Evolutionary conservation across 2,888 invertebrate species (phyloP), one percentile per base, ranked within the genome.

Genomic region (Willowsia nigromaculata): DNA sequence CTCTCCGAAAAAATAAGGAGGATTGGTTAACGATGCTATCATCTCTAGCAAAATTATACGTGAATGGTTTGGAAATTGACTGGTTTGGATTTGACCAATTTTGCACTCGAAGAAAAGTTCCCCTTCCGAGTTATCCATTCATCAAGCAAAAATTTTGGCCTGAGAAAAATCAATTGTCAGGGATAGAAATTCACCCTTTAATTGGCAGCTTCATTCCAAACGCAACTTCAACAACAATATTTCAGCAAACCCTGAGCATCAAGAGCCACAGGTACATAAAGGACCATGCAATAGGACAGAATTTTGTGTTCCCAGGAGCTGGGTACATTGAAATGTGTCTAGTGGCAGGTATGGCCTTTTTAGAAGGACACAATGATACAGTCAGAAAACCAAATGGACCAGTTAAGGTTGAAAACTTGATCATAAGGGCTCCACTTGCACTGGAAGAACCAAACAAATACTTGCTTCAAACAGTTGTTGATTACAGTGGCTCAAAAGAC

Each of bases 241-340:
- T 93, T 92, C 74, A 93, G 93, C 40, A 94, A 9, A 13, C 25
- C 0, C 6, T 81, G 22, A 81, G 13, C n/a, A 3, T 40, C 3
- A 33, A 15, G 25, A 5, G 22, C 6, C 25, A 22, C n/a, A 22
- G 37, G 6, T 81, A 33, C 1, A 22, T 81, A 6, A 81, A 40
- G 43, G 80, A 81, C 25, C 80, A 81, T 40, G 33, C 40, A 0
- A 40, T 81, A 1, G 80, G 80, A 37, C 5, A 81, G 0, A n/a
- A 37, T 6, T 3, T 40, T 1, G 22, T 81, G 15, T 40, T 81
- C 11, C 56, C 59, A 1, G 80, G 80, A 0, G 80, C 59, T n/a
- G 80, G 22, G 7, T 81, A 37, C 25, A 5, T 81, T 11, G 80
- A 81, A 59, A 81, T 81, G 80, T 33, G 37, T 37, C 22, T 81